A percentile compares a stretch with the other conserved stretches of the same genome.
These are phyloP conservation scores for Nothobranchius kuhntae DNA, from an alignment of 2,113 vertebrate species.

Conservation along the genomic window DNA sequence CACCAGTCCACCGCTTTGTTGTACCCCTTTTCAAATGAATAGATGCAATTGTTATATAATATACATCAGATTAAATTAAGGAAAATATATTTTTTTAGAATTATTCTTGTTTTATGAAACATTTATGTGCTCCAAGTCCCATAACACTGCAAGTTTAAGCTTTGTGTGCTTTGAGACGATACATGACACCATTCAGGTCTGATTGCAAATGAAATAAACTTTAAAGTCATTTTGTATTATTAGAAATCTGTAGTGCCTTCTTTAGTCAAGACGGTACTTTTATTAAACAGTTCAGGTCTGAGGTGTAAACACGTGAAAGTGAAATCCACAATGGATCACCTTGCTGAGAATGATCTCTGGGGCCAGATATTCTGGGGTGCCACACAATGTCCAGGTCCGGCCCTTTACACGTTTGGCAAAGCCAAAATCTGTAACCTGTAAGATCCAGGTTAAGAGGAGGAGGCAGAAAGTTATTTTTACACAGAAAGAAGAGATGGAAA, in stretches of 20 bases:
- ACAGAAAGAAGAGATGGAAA: not conserved
- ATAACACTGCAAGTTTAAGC: no score
- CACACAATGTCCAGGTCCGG: constrained; percentile 93
- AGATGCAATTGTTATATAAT: not conserved
- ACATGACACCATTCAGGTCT: not conserved
- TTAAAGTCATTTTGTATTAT: no score
- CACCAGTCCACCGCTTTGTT: constrained; percentile 97
- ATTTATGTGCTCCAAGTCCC: no score
- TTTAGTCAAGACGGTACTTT: not conserved
- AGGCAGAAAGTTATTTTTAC: not conserved
- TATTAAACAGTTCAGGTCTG: no score
- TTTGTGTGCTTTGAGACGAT: not conserved
- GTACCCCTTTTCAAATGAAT: constrained; percentile 78
- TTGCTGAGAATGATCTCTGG: constrained; percentile 94
- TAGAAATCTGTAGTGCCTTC: not conserved
- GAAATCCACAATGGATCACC: constrained; percentile 58
- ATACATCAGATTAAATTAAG: not conserved
- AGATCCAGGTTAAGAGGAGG: not conserved
- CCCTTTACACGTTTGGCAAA: constrained; percentile 94
- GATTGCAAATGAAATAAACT: not conserved
- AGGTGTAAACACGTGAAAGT: not conserved
- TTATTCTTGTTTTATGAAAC: not conserved
- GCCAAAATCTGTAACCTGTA: constrained; percentile 92
- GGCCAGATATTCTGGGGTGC: constrained; percentile 92
- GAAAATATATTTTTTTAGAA: not conserved